Conservation (phyloP, 2,113 vertebrate species). For the Trochalopteron elliotii region DNA sequence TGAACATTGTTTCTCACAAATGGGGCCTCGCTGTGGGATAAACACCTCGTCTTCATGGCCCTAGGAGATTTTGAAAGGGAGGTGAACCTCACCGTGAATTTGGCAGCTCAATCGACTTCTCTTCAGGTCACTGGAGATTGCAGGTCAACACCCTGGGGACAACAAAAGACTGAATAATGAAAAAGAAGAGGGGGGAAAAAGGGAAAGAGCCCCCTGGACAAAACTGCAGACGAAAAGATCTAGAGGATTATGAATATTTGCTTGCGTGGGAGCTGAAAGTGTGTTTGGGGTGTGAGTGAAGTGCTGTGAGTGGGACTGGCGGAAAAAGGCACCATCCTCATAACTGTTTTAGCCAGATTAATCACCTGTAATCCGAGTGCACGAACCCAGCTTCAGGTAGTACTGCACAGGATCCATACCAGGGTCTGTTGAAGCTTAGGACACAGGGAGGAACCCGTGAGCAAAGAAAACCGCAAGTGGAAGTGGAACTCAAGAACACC, state of each 20-base stretch:
- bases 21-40: background rate
- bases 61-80: too few species aligned
- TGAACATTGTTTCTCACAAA: background rate
- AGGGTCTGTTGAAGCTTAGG: too few species aligned
- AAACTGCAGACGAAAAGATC: background rate
- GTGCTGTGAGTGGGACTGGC: too few species aligned
- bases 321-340: too few species aligned
- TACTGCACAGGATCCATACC: too few species aligned
- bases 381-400: too few species aligned
- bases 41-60: too few species aligned
- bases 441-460: too few species aligned
- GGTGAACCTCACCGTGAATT: rapidly evolving
- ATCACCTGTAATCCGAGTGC: too few species aligned
- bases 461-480: too few species aligned
- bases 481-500: too few species aligned
- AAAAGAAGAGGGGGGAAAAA: background rate
- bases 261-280: background rate
- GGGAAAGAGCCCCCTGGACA: background rate
- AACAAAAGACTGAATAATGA: background rate
- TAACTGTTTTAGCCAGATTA: too few species aligned
- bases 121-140: background rate
- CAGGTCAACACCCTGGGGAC: background rate
- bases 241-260: background rate
- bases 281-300: background rate
- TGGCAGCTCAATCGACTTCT: background rate